A percentile compares a stretch with the other conserved stretches of the same genome.
phyloP scores from a whole-genome alignment of 2,113 vertebrate genomes.

The Callipepla californica region DNA sequence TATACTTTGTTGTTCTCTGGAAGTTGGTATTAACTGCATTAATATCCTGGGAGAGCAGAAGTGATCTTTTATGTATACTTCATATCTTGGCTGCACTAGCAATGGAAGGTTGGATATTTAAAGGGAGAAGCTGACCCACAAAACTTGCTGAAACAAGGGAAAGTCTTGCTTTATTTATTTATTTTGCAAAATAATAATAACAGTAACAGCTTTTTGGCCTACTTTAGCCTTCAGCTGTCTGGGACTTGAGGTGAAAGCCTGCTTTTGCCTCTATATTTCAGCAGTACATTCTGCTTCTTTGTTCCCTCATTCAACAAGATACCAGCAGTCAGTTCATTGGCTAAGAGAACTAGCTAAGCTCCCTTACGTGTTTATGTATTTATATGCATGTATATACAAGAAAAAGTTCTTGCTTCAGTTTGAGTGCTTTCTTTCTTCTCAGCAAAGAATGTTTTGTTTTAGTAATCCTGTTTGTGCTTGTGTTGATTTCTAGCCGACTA shows the following conservation, averaged over 20 bases:
- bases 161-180: neutral
- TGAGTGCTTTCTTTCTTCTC: neutral
- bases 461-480: neutral
- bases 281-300: neutral
- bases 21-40: neutral
- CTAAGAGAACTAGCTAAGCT: neutral
- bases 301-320: neutral
- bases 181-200: neutral
- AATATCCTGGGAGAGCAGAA: neutral
- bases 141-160: neutral
- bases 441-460: neutral
- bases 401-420: neutral
- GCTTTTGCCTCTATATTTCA: neutral
- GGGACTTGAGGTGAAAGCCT: neutral
- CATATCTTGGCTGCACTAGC: neutral
- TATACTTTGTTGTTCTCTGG: neutral
- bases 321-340: neutral
- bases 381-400: neutral
- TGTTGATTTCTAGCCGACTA: conserved; percentile 75
- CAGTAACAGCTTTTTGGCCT: neutral
- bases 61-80: neutral
- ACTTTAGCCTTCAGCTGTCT: neutral
- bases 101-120: neutral
- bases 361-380: neutral
- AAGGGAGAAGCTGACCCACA: neutral